Conservation (phyloP, 2,113 vertebrate genomes). For the Hylia prasina region DNA sequence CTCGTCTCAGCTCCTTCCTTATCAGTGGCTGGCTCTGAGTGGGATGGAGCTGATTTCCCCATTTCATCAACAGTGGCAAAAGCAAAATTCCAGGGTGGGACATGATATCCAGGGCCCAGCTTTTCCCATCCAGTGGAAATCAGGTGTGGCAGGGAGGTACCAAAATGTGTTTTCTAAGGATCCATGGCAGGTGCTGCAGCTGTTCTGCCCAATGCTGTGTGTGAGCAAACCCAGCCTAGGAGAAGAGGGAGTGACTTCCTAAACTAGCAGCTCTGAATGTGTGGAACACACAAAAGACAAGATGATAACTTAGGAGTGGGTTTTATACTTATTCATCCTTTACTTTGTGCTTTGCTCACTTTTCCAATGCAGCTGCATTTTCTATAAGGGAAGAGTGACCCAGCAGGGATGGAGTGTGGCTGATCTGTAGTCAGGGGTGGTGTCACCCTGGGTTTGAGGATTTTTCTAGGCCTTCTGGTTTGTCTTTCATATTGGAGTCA, state of each 20-base stretch:
- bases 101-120: rapidly evolving
- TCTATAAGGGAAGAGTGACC: no score
- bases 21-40: neutral
- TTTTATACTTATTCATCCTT: neutral
- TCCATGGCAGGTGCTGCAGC: neutral
- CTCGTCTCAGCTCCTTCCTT: neutral
- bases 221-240: neutral
- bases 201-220: neutral
- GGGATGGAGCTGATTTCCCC: neutral
- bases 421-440: neutral
- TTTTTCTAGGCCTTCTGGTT: no score
- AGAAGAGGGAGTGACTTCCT: neutral
- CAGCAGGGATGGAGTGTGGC: neutral
- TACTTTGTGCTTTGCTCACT: neutral
- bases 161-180: rapidly evolving
- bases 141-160: no score
- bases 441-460: no score
- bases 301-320: no score
- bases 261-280: rapidly evolving
- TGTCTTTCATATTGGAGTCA: no score
- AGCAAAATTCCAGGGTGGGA: rapidly evolving
- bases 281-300: neutral
- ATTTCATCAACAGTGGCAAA: rapidly evolving
- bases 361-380: neutral
- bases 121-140: neutral